Evolutionary conservation across 2,797 vertebrate species (phyloP).

Genomic region (Sarcoramphus papa): DNA sequence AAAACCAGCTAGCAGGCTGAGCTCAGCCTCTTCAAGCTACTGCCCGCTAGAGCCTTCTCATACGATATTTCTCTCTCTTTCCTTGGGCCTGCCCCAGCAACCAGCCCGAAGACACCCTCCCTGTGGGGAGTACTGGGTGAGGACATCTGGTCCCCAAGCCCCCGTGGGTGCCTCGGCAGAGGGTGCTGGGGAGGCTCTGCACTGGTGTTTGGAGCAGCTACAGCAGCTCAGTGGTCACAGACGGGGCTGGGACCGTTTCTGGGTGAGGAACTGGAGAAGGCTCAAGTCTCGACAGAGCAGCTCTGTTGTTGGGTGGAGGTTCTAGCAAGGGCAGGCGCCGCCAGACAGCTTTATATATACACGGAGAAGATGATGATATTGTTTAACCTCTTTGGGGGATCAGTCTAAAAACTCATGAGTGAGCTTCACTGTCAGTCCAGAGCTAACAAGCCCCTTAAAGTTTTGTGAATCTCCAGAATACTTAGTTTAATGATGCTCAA

Average conservation of each 20-base stretch:
- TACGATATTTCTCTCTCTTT: not conserved
- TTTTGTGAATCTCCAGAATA: not conserved
- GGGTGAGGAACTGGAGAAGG: not conserved
- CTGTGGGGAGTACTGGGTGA: not conserved
- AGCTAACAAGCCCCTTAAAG: not conserved
- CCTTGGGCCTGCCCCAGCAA: not conserved
- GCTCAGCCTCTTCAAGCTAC: not conserved
- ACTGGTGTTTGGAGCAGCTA: not conserved
- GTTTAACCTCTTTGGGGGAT: not conserved
- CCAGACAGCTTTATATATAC: not conserved
- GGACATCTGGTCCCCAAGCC: fast-evolving
- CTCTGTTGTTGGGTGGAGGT: not conserved
- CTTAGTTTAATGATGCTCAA: not conserved
- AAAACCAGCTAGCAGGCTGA: not conserved
- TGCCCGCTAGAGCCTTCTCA: not conserved
- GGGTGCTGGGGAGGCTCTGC: not conserved
- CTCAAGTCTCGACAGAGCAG: not conserved
- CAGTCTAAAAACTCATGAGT: not conserved
- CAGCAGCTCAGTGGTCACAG: not conserved
- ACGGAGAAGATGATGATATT: not conserved
- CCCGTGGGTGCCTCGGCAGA: fast-evolving
- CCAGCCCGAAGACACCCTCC: not conserved
- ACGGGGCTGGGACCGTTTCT: not conserved
- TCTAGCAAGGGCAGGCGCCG: not conserved
- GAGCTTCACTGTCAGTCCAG: not conserved